Evolutionary conservation across 2,113 vertebrate genomes (phyloP), one percentile per base, ranked within the genome.

Genomic region (Takifugu flavidus): DNA sequence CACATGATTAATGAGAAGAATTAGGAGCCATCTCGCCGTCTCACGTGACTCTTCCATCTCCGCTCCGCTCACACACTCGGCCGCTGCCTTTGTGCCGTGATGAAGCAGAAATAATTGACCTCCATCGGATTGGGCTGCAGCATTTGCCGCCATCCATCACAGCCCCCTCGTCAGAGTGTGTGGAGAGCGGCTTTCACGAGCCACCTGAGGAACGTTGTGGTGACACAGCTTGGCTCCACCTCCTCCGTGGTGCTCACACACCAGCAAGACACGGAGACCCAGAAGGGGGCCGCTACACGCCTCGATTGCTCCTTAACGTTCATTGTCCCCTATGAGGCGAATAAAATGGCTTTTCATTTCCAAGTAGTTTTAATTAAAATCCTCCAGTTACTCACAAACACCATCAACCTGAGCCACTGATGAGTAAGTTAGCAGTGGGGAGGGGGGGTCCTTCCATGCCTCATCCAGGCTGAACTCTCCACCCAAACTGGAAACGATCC

Each of bases 1-100:
- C 80, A 78, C 72, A 76, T 82, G 84, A 85, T 86, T 82, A 82
- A 86, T 85, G 80, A 79, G 77, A 73, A 74, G 74, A 77, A 84
- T 82, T 84, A 79, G 69, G 61, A 81, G 67, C 74, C 55, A 12
- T 57, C 55, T 73, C 50, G 51, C 69, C 63, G 70, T 60, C 70
- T 62, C 74, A 74, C 67, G 67, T 59, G 69, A 59, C 63, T 60
- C 65, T 55, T 70, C 70, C 53, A 73, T 76, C 56, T 56, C 47
- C 50, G 56, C 79, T 79, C 28, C 65, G 50, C 66, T 64, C 72
- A 67, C 46, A 60, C 67, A 82, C 45, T 62, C 57, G 64, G 65
- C 68, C 71, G 43, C 50, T 66, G 69, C 70, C 45, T 51, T 80
- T 80, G 77, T 77, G 65, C 59, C 29, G 47, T 25, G 31, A 20